A percentile compares a stretch with the other conserved stretches of the same genome.
These are phyloP conservation scores for Cryptotis parvus DNA, from an alignment of 2,113 vertebrate genomes.

Conservation along the genomic window DNA sequence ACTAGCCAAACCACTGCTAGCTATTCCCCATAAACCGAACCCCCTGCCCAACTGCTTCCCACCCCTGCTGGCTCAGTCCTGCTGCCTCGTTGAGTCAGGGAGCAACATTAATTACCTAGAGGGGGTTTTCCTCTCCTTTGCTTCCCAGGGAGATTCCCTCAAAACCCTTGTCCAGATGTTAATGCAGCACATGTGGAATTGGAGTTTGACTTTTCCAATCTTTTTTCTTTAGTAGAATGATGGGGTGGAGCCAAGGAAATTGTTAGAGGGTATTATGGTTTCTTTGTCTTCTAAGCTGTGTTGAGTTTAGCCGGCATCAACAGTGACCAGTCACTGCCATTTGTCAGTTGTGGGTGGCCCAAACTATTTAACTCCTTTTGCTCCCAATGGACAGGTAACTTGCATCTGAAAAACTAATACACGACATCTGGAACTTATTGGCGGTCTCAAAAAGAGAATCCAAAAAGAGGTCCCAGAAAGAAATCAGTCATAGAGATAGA, in stretches of 20 bases:
- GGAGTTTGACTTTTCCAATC: constrained; percentile 51
- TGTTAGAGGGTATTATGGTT: constrained; percentile 51
- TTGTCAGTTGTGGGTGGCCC: constrained; percentile 70
- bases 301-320: constrained; percentile 26
- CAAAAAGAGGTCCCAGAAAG: background rate
- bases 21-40: background rate
- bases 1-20: background rate
- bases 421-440: constrained; percentile 42
- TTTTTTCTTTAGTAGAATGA: constrained; percentile 61
- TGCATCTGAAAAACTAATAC: background rate
- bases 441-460: constrained; percentile 14
- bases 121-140: background rate
- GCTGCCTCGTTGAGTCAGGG: background rate
- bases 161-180: constrained; percentile 71
- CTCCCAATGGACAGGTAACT: constrained; percentile 68
- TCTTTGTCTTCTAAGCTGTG: constrained; percentile 63
- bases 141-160: constrained; percentile 52
- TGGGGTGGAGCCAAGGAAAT: constrained; percentile 63
- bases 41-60: background rate
- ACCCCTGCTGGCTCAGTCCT: background rate
- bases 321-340: constrained; percentile 64
- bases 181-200: constrained; percentile 12
- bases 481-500: constrained; percentile 27
- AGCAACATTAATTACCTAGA: background rate
- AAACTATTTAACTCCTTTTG: background rate